Base-by-base conservation (phyloP, 2,113 vertebrate species). In the Caretta caretta region DNA sequence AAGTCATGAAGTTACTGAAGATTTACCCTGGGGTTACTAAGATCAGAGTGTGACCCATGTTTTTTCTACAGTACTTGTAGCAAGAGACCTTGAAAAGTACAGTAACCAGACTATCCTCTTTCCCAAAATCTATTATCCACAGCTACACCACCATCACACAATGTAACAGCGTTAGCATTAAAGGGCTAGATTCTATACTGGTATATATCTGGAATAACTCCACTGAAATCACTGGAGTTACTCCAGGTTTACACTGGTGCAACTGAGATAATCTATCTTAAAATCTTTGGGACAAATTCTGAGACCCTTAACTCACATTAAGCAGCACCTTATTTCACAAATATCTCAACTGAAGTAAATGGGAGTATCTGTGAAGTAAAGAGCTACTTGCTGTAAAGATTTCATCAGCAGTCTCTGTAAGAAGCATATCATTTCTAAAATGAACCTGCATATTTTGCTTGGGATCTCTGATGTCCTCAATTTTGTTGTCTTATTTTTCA, bases 401-500 rank as follows among this genome's bases (percentile, higher is more conserved):
- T 48, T 78, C 38, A 78, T 48, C 0, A 5, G 9, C 3, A 62
- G 89, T 65, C 9, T 89, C 94, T 46, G 20, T 57, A 20, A 92
- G 11, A 84, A 25, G 1, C 2, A 59, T 87, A 91, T 81, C 25
- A 22, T 90, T 97, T 93, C 42, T 89, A 86, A 95, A 92, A 90
- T 87, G 0, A 76, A 84, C 19, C 29, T 38, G 88, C 91, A 83
- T 59, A 65, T 7, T 29, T 35, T 80, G 3, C 3, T 88, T 90
- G 76, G 29, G 8, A n/a, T 90, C 29, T 35, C 62, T 69, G 82
- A 51, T 81, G 8, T 24, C 27, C 83, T 89, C 22, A n/a, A 17
- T 6, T 56, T 10, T 76, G 85, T 46, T 54, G 31, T 10, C 56
- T 80, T n/a, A 51, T 90, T 97, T 96, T 94, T 89, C 56, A 90